Base-by-base conservation (phyloP, 1,140 invertebrate genomes). In the Carcinoscorpius rotundicauda region DNA sequence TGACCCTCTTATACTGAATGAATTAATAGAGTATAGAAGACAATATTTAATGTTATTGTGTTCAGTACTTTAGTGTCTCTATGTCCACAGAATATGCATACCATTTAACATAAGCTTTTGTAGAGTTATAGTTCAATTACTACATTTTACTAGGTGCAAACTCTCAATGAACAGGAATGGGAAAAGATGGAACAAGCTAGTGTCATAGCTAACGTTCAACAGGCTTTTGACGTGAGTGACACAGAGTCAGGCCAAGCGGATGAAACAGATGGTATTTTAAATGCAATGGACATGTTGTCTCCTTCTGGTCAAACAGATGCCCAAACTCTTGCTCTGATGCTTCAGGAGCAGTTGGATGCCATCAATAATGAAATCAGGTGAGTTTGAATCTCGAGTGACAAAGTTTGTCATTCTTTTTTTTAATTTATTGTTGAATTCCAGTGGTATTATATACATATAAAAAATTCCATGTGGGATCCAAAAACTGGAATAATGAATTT, bases 271-370 rank as follows among this genome's bases (percentile, higher is more conserved):
- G 89, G 70, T 81, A 71, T 79, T 51, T 75, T 77, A 69, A 69
- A 67, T 11, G 77, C 82, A 81, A 79, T 89, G 81, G 75, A 89
- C 84, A 5, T 86, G 84, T 68, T 79, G 49, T 79, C 71, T 55
- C 73, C 74, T 29, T 3, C 73, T 60, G 76, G 86, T 4, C 71
- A 70, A 52, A 93, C 91, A 5, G 96, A 99, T 77, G 95, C 97
- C 51, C 96, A 98, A 77, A 94, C 95, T 0, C 80, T 99, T 64
- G 97, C 97, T 49, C 83, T 97, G 71, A 98, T 99, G 92, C 81
- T 99, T 66, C 97, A 99, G 79, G 95, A 99, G 76, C 96, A 99
- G 78, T 80, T 99, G 59, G 96, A 99, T 80, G 97, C 97, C 70
- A 99, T 99, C 72, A 99, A 99, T 79, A 97, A 97, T 76, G 97